Evolutionary conservation across 2,797 vertebrate genomes (phyloP), one percentile per base, ranked within the genome.

Genomic region (Poeciliopsis gracilis): DNA sequence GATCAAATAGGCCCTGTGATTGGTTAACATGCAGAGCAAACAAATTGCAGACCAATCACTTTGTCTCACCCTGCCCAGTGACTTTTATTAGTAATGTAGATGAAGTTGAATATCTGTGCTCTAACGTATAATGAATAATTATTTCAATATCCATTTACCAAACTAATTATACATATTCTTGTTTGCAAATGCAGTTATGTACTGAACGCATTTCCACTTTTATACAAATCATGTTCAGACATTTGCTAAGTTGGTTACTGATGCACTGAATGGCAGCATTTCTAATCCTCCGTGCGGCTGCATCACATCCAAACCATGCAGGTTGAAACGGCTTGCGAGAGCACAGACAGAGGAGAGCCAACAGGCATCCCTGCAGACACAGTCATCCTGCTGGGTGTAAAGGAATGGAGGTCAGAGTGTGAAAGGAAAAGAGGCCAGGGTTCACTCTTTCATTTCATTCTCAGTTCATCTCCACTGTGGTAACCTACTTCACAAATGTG

Each of bases 391-490:
- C 77, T 80, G 87, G 77, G 81, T 59, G 76, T 76, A 86, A 85
- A 89, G 70, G 45, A 67, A 67, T 33, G 11, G 30, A 45, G 76
- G 83, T 87, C 81, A 81, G 53, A 61, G 73, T 84, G 84, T 79
- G 43, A 81, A 78, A 86, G 77, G 43, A 85, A 80, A 84, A 74
- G 73, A 86, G 76, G 78, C 20, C 72, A 86, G 13, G 57, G 86
- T 83, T 86, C 74, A 84, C 49, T 49, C 78, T 78, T 87, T 87
- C 79, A 82, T 75, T 86, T 59, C 7, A 80, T 55, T 61, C 76
- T 71, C 73, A 74, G 51, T 28, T 15, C 73, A 79, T 76, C 28
- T 76, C n/a, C 30, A 55, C 53, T 12, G 11, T 0, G 20, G 79
- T 73, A 53, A 28, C 74, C 36, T 46, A 72, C 53, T 89, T 86